Conservation (phyloP, 1,140 invertebrate genomes). For the Papilio helenus region DNA sequence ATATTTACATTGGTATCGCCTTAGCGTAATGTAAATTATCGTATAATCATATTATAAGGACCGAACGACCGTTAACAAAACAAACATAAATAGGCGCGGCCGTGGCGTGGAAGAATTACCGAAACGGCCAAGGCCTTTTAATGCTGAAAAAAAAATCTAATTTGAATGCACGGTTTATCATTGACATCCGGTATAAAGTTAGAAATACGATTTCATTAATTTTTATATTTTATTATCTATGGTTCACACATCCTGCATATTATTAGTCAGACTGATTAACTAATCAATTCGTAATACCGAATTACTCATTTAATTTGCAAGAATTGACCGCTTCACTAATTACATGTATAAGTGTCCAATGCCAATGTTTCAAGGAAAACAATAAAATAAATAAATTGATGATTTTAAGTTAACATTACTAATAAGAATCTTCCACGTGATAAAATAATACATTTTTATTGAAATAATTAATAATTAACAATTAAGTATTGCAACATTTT, state of each 20-base stretch:
- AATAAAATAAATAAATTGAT: not conserved
- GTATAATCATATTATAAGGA: slow-evolving; percentile 36
- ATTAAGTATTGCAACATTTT: not conserved
- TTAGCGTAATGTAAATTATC: slow-evolving; percentile 37
- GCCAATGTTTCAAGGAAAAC: slow-evolving; percentile 3
- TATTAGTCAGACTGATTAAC: slow-evolving; percentile 39
- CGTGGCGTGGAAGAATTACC: slow-evolving; percentile 23
- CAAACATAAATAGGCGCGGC: slow-evolving; percentile 37
- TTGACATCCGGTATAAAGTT: slow-evolving; percentile 26
- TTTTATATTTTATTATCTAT: slow-evolving; percentile 35
- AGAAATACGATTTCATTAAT: slow-evolving; percentile 33
- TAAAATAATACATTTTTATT: not conserved
- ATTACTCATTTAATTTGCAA: slow-evolving; percentile 38
- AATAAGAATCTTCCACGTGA: not conserved
- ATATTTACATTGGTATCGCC: slow-evolving; percentile 33
- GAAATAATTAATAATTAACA: not conserved
- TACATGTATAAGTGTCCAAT: not conserved
- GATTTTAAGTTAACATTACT: not conserved
- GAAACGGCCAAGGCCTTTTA: slow-evolving; percentile 37
- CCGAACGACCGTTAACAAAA: slow-evolving; percentile 35
- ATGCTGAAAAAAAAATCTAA: slow-evolving; percentile 33
- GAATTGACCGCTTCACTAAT: slow-evolving; percentile 27
- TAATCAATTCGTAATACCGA: slow-evolving; percentile 25
- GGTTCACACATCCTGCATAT: slow-evolving; percentile 29
- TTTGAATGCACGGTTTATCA: slow-evolving; percentile 39